Evolutionary conservation across 2,888 invertebrate genomes (phyloP).

Genomic region (Falcaria lacertinaria): DNA sequence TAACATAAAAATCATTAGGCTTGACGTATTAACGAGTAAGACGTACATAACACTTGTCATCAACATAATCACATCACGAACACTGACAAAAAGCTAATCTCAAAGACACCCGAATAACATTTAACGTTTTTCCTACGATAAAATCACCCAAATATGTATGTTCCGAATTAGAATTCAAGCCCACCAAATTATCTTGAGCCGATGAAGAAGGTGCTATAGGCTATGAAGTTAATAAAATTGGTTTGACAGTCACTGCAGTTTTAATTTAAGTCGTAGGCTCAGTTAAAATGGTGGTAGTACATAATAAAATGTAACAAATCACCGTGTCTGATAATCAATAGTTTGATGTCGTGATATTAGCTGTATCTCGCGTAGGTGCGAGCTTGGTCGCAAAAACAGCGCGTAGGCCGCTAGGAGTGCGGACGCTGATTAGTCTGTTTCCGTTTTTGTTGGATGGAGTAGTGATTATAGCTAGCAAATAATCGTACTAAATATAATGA

Average conservation of each 20-base stretch:
- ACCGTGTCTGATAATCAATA: neutral
- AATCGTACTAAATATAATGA: no score
- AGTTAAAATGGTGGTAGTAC: neutral
- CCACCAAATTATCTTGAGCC: neutral
- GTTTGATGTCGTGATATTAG: neutral
- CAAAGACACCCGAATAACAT: neutral
- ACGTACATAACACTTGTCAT: neutral
- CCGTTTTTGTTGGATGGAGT: neutral
- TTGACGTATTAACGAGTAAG: no score
- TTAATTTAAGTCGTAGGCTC: neutral
- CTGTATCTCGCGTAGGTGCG: slow-evolving; percentile 2
- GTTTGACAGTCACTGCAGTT: neutral
- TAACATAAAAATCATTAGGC: no score
- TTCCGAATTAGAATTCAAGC: neutral
- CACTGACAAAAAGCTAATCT: neutral
- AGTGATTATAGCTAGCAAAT: no score
- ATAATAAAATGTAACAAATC: neutral
- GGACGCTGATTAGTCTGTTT: slow-evolving; percentile 3
- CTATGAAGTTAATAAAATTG: neutral
- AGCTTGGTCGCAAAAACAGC: slow-evolving; percentile 6
- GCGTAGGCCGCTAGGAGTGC: slow-evolving; percentile 4
- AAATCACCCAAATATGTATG: slow-evolving; percentile 1
- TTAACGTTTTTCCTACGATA: neutral
- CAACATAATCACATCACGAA: neutral
- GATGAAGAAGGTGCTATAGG: neutral